Evolutionary conservation across 1,140 invertebrate genomes (phyloP), one percentile per base, ranked within the genome.

Genomic region (Ceratoteleas bidentatus): DNA sequence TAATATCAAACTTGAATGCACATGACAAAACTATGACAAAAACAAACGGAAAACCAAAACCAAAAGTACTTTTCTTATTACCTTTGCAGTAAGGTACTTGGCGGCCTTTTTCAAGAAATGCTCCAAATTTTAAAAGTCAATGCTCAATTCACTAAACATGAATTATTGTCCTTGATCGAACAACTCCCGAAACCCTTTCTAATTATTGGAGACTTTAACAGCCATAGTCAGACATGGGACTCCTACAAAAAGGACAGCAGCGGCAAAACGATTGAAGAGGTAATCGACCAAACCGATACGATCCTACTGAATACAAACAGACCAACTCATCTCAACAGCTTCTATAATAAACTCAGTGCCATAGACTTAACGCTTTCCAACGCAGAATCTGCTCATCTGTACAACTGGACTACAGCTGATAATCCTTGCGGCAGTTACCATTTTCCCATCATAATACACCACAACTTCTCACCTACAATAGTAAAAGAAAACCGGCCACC

Each of bases 131-230:
- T n/a, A n/a, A n/a, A n/a, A n/a, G n/a, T n/a, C n/a, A n/a, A n/a
- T n/a, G n/a, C n/a, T n/a, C 47, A 62, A 9, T 56, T 86, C 15
- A 56, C 15, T 15, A 4, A 3, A 9, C 13, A 50, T 3, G 65
- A 50, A 69, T 0, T 62, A 13, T 15, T 50, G 13, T n/a, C 36
- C 7, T 32, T 52, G 6, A 60, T 60, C 0, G 3, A 11, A 8
- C 11, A 2, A 24, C 14, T 69, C 7, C 40, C 32, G n/a, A 69
- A 54, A 54, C 54, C 33, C 0, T 58, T 50, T 43, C 10, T 89
- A 16, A 56, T 89, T 47, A 11, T 87, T 8, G 84, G 86, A 0
- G 86, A 89, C 40, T 89, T 89, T 34, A 89, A 88, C 53, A 83
- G 78, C 24, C 86, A 89, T 43, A 88, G 86, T 57, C 60, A 45